Evolutionary conservation across 1,140 invertebrate species (phyloP), one percentile per base, ranked within the genome.

Genomic region (Globodera rostochiensis): DNA sequence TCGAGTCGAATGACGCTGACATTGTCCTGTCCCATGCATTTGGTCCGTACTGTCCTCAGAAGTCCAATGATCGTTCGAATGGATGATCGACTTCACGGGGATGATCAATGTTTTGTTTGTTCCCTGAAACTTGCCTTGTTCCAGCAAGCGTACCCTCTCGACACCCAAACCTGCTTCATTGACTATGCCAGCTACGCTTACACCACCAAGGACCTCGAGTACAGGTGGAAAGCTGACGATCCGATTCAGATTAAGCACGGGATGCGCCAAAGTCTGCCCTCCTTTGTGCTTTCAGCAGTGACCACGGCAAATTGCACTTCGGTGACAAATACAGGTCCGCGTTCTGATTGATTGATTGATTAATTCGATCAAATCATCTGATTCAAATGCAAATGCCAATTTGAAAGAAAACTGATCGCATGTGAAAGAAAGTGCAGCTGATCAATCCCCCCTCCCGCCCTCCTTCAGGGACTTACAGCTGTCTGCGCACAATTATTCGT

Each of bases 241-340:
- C 96, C 96, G 9, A 95, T 98, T 57, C 95, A 98, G 92, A 94
- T 97, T 79, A 95, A 95, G 71, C 95, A 95, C 25, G 96, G 96
- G 90, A 92, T 97, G 87, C 94, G 96, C 90, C 84, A 87, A 66
- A 85, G 83, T 13, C 92, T 97, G 88, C 96, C 96, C 81, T 92
- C 95, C 84, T 97, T 97, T 91, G 95, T 95, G 0, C 91, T 97
- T 77, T 95, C 95, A 91, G 95, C 95, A 90, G 95, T 95, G 91
- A 91, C 93, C 73, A 96, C 95, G 79, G 94, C 95, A 90, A 95
- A 96, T 89, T 97, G 96, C 90, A 96, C 96, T 91, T 96, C 95
- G 91, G 95, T 95, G 91, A 97, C 96, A 70, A 96, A 96, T 90
- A 97, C 95, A 88, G 95, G 95, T 95, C 19, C 7, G 19, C 19